phyloP scores from a whole-genome alignment of 2,797 vertebrate genomes.

The Mormyrus proboscirostris region DNA sequence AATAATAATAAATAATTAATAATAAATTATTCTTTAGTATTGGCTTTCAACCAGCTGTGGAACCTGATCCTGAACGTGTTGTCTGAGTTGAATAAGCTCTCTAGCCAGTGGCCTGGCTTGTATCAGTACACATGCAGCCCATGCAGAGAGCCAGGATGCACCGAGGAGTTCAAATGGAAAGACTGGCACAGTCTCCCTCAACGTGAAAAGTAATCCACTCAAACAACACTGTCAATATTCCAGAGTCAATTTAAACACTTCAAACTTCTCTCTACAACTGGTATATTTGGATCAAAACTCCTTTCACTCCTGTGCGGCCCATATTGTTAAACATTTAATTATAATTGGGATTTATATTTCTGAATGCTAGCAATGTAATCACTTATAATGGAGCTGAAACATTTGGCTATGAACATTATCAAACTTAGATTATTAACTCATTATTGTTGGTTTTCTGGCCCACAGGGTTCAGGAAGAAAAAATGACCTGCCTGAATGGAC shows the following conservation, averaged over 20 bases:
- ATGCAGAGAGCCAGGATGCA: constrained; percentile 50
- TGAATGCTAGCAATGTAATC: neutral
- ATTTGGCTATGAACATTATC: neutral
- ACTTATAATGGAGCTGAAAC: neutral
- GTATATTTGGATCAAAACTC: neutral
- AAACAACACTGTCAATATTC: neutral
- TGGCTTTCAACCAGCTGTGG: constrained; percentile 41
- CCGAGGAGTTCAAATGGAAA: constrained; percentile 52
- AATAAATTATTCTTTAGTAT: neutral
- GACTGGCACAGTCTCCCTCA: constrained; percentile 44
- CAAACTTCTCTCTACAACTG: neutral
- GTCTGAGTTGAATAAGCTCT: constrained; percentile 44
- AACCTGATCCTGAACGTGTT: constrained; percentile 54
- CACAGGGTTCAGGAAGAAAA: constrained; percentile 53
- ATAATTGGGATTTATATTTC: neutral
- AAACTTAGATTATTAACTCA: neutral
- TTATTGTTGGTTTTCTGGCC: neutral
- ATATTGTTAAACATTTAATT: neutral
- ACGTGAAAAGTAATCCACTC: constrained; percentile 37
- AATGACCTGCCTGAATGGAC: constrained; percentile 50
- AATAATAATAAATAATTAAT: neutral
- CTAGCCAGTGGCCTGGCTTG: constrained; percentile 61
- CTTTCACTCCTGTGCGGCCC: neutral
- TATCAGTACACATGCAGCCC: constrained; percentile 52
- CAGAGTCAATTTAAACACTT: neutral